Evolutionary conservation across 1,140 invertebrate species (phyloP).

Genomic region (Anoplolepis gracilipes): DNA sequence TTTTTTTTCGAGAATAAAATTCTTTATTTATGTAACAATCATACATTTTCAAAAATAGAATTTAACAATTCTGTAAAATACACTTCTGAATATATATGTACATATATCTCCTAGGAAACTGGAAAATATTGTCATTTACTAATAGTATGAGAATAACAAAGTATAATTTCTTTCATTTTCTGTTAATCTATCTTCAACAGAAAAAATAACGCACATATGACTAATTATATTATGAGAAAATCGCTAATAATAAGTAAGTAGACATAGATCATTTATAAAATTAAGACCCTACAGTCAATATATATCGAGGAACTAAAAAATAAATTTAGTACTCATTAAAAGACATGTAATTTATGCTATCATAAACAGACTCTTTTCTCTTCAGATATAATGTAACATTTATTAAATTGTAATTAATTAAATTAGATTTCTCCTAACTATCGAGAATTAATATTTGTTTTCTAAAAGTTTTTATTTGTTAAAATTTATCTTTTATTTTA

Average conservation of each 20-base stretch:
- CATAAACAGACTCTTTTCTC: neutral
- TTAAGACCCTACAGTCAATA: neutral
- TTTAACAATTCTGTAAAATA: constrained; percentile 6
- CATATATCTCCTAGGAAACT: neutral
- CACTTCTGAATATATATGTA: neutral
- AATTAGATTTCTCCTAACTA: neutral
- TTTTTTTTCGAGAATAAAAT: neutral
- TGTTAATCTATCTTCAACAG: neutral
- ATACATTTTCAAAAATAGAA: constrained; percentile 49
- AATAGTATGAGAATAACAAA: constrained; percentile 31
- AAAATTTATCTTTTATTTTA: neutral
- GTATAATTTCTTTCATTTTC: neutral
- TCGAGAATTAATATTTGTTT: neutral
- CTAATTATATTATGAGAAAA: neutral
- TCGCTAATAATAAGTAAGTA: neutral
- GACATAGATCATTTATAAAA: constrained; percentile 24
- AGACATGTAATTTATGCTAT: neutral
- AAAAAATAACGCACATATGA: neutral
- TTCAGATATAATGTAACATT: neutral
- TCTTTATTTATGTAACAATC: constrained; percentile 36
- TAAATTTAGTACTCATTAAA: neutral
- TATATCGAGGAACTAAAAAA: neutral
- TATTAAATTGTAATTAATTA: neutral
- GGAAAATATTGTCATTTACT: constrained; percentile 34
- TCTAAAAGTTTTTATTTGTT: too few species aligned